Evolutionary conservation across 2,113 vertebrate genomes (phyloP), one percentile per base, ranked within the genome.

Genomic region (Rhinolophus sinicus): DNA sequence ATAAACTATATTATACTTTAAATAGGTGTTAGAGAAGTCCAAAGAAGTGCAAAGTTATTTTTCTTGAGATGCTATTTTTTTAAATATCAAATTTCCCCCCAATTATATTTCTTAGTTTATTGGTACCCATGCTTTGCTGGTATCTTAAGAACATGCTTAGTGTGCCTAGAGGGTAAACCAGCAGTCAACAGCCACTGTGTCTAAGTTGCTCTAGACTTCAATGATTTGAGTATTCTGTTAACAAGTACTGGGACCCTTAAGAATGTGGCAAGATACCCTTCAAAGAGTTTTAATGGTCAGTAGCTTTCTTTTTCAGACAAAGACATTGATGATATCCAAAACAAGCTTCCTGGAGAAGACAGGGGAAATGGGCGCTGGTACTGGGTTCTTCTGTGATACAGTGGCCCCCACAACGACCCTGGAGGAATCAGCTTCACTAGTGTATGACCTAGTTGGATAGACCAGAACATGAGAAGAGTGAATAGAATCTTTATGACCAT

Each of bases 271-370:
- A 60, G 44, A 75, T 38, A 72, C 13, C 22, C 85, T 13, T 91
- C 38, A 88, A 50, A 88, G 2, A 83, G 18, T 50, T 72, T 86
- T 65, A 15, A 81, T 93, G 40, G 24, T 64, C 33, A 75, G 7
- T 84, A 88, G 50, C 24, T 90, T 95, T 91, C 47, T 67, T 88
- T 96, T 64, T 4, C 62, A 75, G 72, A 75, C 26, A 52, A 92
- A 50, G 28, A 47, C 2, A 54, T 56, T 40, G 30, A 67, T 54
- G 28, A 84, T 40, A 24, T 83, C 22, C 11, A 60, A 26, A 65
- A 52, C 16, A 82, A 81, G 6, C 13, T 72, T 73, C n/a, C 13
- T 69, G 33, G 33, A 62, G 15, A 91, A 90, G 72, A 88, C 21
- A 82, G 12, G 30, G 16, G 9, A 77, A 75, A 30, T 56, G 30